Evolutionary conservation across 2,797 vertebrate genomes (phyloP).

Genomic region (Enteromius viviparus): DNA sequence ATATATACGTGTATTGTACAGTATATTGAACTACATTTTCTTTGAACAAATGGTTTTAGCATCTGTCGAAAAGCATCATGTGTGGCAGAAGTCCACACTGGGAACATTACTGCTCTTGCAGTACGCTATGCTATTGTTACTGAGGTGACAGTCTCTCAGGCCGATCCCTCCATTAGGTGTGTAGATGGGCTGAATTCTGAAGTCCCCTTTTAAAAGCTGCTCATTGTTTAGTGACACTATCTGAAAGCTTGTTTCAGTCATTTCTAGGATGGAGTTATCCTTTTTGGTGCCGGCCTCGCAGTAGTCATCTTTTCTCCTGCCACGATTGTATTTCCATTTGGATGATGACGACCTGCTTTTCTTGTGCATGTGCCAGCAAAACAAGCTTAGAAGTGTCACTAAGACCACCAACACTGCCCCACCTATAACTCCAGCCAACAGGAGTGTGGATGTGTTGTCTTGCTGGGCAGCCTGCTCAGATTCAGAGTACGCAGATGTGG

Average conservation of each 20-base stretch:
- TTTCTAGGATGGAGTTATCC: slow-evolving; percentile 99
- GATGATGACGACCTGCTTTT: slow-evolving; percentile 89
- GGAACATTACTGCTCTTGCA: slow-evolving; percentile 96
- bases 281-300: slow-evolving; percentile 99
- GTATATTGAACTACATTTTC: slow-evolving; percentile 74
- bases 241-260: slow-evolving; percentile 99
- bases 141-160: slow-evolving; percentile 97
- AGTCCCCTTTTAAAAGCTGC: slow-evolving; percentile 99
- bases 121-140: slow-evolving; percentile 96
- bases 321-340: slow-evolving; percentile 98
- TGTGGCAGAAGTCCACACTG: slow-evolving; percentile 95
- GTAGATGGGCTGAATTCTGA: slow-evolving; percentile 98
- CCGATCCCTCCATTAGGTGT: slow-evolving; percentile 97
- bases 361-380: slow-evolving; percentile 99
- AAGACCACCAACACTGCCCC: slow-evolving; percentile 92
- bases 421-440: slow-evolving; percentile 91
- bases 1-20: slow-evolving; percentile 67
- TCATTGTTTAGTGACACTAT: slow-evolving; percentile 99
- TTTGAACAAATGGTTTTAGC: slow-evolving; percentile 56
- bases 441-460: slow-evolving; percentile 88
- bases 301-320: slow-evolving; percentile 99
- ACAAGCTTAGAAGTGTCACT: slow-evolving; percentile 84
- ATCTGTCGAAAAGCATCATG: slow-evolving; percentile 79
- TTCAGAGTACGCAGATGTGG: slow-evolving; percentile 76
- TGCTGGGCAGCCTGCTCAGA: slow-evolving; percentile 88